Evolutionary conservation across 2,797 vertebrate species (phyloP).

Genomic region (Podargus strigoides): DNA sequence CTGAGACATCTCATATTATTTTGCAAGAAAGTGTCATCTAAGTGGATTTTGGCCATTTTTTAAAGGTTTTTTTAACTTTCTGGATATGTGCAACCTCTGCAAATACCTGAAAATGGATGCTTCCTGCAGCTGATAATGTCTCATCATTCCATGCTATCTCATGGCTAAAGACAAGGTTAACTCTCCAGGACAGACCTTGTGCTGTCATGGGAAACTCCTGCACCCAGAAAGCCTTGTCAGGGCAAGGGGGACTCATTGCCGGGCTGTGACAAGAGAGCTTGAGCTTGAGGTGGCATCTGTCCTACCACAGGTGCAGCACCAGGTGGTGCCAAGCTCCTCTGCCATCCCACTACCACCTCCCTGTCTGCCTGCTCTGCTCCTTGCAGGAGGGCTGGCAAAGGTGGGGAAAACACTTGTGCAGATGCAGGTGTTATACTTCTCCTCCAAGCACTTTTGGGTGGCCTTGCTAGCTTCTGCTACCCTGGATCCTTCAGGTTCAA

Average conservation of each 20-base stretch:
- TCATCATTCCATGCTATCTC: too few relatives aligned
- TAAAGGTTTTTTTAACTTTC: neutral
- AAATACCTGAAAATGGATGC: neutral
- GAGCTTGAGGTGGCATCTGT: neutral
- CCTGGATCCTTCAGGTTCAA: neutral
- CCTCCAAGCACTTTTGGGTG: neutral
- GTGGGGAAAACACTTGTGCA: neutral
- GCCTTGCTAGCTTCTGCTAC: neutral
- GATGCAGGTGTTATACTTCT: neutral
- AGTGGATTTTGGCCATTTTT: neutral
- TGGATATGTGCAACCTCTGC: neutral
- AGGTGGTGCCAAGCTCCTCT: conserved; percentile 44
- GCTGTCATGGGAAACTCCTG: too few relatives aligned
- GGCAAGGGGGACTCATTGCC: neutral
- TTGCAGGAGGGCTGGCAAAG: neutral
- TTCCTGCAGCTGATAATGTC: too few relatives aligned
- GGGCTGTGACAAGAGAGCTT: neutral
- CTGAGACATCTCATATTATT: neutral
- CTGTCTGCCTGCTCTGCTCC: neutral
- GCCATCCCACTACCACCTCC: neutral
- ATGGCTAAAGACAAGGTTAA: too few relatives aligned
- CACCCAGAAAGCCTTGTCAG: too few relatives aligned
- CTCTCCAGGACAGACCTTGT: too few relatives aligned
- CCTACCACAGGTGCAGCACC: neutral
- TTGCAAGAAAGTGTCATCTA: neutral